These are phyloP conservation scores for Tetranychus piercei DNA, from an alignment of 2,888 invertebrate genomes.

Conservation along the genomic window DNA sequence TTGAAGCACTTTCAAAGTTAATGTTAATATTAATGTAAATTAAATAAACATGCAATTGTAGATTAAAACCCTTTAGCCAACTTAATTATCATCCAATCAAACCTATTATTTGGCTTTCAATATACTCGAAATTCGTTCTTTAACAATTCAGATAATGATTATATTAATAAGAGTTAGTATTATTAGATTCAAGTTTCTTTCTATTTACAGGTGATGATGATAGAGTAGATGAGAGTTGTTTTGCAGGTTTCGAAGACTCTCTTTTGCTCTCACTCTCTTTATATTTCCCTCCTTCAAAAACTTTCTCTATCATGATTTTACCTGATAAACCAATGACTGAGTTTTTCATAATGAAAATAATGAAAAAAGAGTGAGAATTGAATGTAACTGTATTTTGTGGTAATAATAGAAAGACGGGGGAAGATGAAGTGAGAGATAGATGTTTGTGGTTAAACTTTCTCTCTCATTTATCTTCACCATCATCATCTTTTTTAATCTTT, in stretches of 20 bases:
- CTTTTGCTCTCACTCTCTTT: background rate
- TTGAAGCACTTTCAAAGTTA: no score
- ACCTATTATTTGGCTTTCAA: background rate
- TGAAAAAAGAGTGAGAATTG: background rate
- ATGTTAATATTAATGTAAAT: no score
- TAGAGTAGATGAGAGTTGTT: background rate
- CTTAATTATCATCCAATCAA: background rate
- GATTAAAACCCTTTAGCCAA: no score
- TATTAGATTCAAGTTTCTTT: background rate
- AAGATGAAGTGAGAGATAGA: background rate
- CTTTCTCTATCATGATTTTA: background rate
- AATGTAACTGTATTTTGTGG: background rate
- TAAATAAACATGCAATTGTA: no score
- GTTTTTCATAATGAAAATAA: background rate
- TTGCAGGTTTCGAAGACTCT: background rate
- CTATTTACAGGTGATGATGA: background rate
- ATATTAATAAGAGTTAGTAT: background rate
- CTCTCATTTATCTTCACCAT: background rate
- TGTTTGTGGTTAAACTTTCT: background rate
- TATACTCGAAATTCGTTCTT: background rate
- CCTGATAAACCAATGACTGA: background rate
- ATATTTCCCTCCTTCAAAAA: background rate
- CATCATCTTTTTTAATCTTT: background rate
- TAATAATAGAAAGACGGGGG: background rate
- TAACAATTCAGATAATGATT: background rate